Conservation (phyloP, 2,797 vertebrate species). For the Pyrocephalus nanus region DNA sequence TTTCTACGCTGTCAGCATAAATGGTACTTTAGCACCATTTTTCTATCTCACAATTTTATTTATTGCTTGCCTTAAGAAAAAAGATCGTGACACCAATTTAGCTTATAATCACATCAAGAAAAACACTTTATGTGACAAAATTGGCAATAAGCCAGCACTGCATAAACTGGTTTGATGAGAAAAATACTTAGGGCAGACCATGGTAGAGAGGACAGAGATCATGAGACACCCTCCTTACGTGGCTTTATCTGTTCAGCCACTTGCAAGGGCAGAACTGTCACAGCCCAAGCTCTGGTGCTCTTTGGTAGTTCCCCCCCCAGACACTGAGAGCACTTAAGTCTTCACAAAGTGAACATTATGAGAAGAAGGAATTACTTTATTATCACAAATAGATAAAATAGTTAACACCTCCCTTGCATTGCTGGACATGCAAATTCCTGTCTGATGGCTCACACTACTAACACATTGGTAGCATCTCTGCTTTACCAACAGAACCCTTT, state of each 20-base stretch:
- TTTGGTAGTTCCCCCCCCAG: not conserved
- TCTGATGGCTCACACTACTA: not conserved
- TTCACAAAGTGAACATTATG: not conserved
- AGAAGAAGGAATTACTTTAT: not conserved
- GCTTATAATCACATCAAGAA: not conserved
- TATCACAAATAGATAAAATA: not conserved
- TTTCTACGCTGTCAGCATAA: not conserved
- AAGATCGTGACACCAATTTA: not conserved
- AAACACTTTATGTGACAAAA: not conserved
- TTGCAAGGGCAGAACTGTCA: not conserved
- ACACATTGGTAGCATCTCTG: not conserved
- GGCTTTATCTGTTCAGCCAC: not conserved
- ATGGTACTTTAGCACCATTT: not conserved
- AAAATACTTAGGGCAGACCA: not conserved
- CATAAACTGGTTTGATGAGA: not conserved
- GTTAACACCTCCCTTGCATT: not conserved
- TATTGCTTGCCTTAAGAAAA: not conserved
- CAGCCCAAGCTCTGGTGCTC: not conserved
- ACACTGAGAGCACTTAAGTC: not conserved
- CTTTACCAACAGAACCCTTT: not conserved
- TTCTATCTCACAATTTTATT: not conserved
- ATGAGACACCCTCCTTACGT: not conserved
- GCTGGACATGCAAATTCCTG: not conserved
- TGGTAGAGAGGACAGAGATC: not conserved
- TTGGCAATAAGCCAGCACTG: not conserved